These are phyloP conservation scores for Corynorhinus townsendii DNA, from an alignment of 2,113 vertebrate genomes.

Conservation along the genomic window DNA sequence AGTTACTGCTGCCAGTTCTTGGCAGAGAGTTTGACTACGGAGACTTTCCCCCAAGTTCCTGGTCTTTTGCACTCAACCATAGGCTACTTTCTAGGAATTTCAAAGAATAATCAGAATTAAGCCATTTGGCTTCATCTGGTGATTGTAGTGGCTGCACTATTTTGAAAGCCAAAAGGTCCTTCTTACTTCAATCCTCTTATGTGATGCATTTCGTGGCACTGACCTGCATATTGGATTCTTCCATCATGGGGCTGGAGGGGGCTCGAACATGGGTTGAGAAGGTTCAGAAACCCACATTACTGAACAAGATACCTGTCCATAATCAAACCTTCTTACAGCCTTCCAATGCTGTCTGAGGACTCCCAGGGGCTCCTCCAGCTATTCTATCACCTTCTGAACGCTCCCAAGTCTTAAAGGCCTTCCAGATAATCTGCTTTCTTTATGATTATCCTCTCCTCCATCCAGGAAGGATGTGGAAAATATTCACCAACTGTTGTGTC, in stretches of 20 bases:
- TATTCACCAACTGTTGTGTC: not conserved
- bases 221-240: not conserved
- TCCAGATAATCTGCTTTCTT: not conserved
- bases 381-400: not conserved
- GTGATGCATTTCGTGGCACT: not conserved
- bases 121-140: not conserved
- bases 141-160: not conserved
- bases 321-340: not conserved
- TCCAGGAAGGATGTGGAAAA: not conserved
- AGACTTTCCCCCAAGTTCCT: not conserved
- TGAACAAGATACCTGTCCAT: not conserved
- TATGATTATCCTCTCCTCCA: not conserved
- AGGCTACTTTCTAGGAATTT: slow-evolving; percentile 31
- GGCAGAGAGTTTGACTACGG: not conserved
- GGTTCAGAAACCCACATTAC: not conserved
- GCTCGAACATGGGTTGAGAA: not conserved
- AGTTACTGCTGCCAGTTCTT: slow-evolving; percentile 1
- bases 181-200: not conserved
- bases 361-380: not conserved
- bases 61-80: not conserved
- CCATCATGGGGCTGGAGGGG: not conserved
- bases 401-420: not conserved
- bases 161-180: not conserved
- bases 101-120: not conserved
- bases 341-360: not conserved